A percentile compares a stretch with the other conserved stretches of the same genome.
These are phyloP conservation scores for Sebastes trivittatus DNA, from an alignment of 2,797 vertebrate species.

Conservation along the genomic window DNA sequence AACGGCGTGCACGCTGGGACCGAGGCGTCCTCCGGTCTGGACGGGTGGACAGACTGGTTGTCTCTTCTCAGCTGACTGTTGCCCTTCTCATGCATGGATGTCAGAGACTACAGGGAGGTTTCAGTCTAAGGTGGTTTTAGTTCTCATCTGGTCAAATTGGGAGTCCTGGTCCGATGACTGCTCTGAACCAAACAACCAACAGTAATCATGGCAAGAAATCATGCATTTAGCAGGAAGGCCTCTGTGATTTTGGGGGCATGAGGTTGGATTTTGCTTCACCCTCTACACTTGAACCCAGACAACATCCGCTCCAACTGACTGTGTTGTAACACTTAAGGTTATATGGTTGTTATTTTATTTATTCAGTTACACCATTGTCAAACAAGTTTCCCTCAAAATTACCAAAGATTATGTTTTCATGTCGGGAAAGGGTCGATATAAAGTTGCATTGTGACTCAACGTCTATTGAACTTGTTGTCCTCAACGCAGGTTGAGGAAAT, in stretches of 20 bases:
- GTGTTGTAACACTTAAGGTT: not conserved
- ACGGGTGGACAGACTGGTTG: not conserved
- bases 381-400: too few relatives aligned
- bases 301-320: not conserved
- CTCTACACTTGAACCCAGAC: not conserved
- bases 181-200: not conserved
- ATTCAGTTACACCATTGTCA: too few relatives aligned
- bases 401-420: too few relatives aligned
- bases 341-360: too few relatives aligned
- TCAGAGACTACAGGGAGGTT: not conserved
- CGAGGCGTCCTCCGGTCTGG: conserved; percentile 12
- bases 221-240: not conserved
- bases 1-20: not conserved
- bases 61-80: not conserved
- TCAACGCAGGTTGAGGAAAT: too few relatives aligned
- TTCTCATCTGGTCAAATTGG: not conserved
- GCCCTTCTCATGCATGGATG: not conserved
- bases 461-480: too few relatives aligned
- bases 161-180: not conserved
- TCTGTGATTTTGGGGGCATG: not conserved
- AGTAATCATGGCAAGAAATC: not conserved
- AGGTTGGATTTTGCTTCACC: not conserved
- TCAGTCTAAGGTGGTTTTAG: fast-evolving
- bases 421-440: too few relatives aligned
- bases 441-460: too few relatives aligned